phyloP scores from a whole-genome alignment of 1,140 invertebrate species.

The Eueides isabella region DNA sequence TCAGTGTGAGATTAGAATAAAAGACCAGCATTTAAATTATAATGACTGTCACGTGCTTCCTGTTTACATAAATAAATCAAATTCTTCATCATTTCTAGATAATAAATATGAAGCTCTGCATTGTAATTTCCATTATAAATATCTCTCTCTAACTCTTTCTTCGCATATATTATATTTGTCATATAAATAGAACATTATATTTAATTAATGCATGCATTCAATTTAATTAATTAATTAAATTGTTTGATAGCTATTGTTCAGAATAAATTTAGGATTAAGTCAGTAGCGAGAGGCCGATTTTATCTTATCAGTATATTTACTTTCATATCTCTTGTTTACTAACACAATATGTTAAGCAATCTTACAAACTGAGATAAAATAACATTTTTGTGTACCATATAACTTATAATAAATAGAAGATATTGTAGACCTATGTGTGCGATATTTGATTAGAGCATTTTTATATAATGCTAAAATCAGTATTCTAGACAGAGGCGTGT shows the following conservation, averaged over 20 bases:
- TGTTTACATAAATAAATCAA: slow-evolving; percentile 11
- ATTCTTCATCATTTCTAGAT: slow-evolving; percentile 7
- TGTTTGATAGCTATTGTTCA: too few relatives aligned
- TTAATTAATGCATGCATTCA: too few relatives aligned
- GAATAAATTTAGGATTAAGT: not conserved
- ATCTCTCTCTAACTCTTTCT: too few relatives aligned
- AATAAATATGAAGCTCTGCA: not conserved
- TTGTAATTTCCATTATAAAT: not conserved
- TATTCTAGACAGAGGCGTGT: slow-evolving; percentile 46
- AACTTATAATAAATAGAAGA: not conserved
- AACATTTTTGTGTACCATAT: not conserved
- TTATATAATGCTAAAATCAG: slow-evolving; percentile 35
- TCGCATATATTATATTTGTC: too few relatives aligned
- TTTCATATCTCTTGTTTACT: not conserved
- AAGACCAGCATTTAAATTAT: not conserved
- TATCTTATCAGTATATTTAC: slow-evolving; percentile 5
- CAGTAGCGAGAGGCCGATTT: not conserved
- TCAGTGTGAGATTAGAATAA: not conserved
- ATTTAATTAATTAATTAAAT: too few relatives aligned
- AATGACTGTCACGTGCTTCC: slow-evolving; percentile 1
- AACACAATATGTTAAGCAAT: not conserved
- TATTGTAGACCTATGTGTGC: not conserved
- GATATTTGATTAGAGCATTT: slow-evolving; percentile 23
- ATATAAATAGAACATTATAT: too few relatives aligned
- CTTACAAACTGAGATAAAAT: not conserved